phyloP scores from a whole-genome alignment of 2,888 invertebrate genomes.

The Nemurella pictetii region DNA sequence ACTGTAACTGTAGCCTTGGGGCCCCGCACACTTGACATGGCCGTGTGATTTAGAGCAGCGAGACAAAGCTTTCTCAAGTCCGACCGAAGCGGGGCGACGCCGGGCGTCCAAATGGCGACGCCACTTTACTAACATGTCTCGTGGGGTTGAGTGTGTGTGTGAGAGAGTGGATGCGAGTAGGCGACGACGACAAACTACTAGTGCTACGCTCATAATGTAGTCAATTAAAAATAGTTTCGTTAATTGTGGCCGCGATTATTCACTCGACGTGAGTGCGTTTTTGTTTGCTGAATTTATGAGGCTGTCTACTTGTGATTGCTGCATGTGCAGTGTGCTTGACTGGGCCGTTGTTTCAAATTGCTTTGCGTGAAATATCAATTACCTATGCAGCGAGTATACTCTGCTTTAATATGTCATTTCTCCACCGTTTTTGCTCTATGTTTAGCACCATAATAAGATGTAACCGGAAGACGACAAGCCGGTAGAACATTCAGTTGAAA shows the following conservation, averaged over 20 bases:
- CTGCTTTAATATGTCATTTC: no score
- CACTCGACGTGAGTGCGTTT: neutral
- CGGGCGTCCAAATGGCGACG: neutral
- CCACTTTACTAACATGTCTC: conserved; percentile 3
- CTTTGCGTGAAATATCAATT: neutral
- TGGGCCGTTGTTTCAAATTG: neutral
- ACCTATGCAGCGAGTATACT: neutral
- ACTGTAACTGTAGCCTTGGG: neutral
- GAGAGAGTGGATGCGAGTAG: no score
- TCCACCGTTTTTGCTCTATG: no score
- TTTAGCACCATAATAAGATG: neutral
- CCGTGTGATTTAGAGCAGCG: neutral
- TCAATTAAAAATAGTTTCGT: neutral
- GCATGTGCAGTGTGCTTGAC: neutral
- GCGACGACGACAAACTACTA: neutral
- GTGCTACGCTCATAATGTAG: neutral
- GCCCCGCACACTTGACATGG: neutral
- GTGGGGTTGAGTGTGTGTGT: neutral
- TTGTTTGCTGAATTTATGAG: neutral
- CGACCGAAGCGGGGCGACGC: neutral
- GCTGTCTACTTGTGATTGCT: neutral
- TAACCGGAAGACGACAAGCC: neutral
- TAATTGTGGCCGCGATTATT: neutral
- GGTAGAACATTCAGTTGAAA: neutral
- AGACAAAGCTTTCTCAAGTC: neutral